Conservation (phyloP, 2,797 vertebrate species). For the Glossophaga mutica region DNA sequence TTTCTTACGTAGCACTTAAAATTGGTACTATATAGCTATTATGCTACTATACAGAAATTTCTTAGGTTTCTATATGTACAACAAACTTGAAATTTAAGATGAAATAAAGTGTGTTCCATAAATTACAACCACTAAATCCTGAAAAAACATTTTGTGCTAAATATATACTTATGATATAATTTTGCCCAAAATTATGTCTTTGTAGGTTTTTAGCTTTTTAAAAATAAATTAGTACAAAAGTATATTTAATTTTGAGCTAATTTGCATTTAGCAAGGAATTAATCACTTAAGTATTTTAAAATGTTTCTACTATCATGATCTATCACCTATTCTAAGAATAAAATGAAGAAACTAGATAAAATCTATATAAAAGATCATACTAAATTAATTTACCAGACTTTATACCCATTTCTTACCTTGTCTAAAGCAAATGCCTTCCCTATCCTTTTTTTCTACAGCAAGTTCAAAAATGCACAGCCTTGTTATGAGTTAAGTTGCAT, state of each 20-base stretch:
- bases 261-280: constrained; percentile 14
- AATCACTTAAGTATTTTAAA: constrained; percentile 38
- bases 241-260: constrained; percentile 14
- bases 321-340: constrained; percentile 36
- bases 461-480: background rate
- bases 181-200: background rate
- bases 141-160: background rate
- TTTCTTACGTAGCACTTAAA: background rate
- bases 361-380: background rate
- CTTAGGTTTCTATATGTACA: background rate
- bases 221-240: constrained; percentile 29
- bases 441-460: background rate
- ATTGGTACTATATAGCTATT: background rate
- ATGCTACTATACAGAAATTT: background rate
- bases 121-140: background rate
- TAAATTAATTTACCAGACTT: constrained; percentile 3
- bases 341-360: background rate
- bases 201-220: background rate
- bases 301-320: constrained; percentile 24
- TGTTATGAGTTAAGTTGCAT: background rate
- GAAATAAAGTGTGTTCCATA: background rate
- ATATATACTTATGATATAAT: background rate
- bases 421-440: constrained; percentile 1
- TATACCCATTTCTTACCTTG: background rate
- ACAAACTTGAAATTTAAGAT: constrained; percentile 19